A percentile compares a stretch with the other conserved stretches of the same genome.
These are phyloP conservation scores for Pardalotus punctatus DNA, from an alignment of 2,113 vertebrate genomes.

Conservation along the genomic window DNA sequence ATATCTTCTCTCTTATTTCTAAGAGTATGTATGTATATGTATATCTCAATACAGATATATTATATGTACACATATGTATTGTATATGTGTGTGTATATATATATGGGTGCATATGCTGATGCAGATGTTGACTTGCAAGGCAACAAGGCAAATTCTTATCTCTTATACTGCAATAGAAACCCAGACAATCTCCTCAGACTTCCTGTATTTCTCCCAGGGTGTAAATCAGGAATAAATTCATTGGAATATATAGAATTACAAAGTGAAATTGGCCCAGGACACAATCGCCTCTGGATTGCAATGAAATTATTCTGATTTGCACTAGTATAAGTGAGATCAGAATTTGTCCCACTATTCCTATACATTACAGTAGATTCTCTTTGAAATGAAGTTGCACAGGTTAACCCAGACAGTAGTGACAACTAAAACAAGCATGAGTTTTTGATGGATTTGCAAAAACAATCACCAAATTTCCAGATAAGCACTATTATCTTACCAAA, in stretches of 20 bases:
- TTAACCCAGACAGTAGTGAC: slow-evolving; percentile 57
- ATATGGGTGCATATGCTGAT: not conserved
- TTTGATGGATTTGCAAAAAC: slow-evolving; percentile 8
- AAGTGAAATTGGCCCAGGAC: not conserved
- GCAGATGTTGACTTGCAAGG: not conserved
- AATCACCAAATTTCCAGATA: not conserved
- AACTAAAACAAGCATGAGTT: not conserved
- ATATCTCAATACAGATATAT: not conserved
- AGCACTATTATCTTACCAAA: not conserved
- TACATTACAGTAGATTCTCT: slow-evolving; percentile 62
- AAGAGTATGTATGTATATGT: not conserved
- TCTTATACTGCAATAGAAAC: slow-evolving; percentile 30
- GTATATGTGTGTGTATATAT: not conserved
- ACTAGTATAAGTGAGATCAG: slow-evolving; percentile 35
- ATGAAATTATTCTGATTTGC: slow-evolving; percentile 50
- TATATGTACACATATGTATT: not conserved
- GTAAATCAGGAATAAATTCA: slow-evolving; percentile 49
- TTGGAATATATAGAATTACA: not conserved
- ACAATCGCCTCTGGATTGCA: not conserved
- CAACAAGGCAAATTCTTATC: slow-evolving; percentile 49
- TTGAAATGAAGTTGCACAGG: slow-evolving; percentile 62
- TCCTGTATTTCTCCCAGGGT: not conserved
- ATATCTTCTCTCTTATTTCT: not conserved
- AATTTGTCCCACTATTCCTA: slow-evolving; percentile 17
- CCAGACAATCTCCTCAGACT: not conserved